Conservation (phyloP, 1,140 invertebrate genomes). For the Papilio dardanus region DNA sequence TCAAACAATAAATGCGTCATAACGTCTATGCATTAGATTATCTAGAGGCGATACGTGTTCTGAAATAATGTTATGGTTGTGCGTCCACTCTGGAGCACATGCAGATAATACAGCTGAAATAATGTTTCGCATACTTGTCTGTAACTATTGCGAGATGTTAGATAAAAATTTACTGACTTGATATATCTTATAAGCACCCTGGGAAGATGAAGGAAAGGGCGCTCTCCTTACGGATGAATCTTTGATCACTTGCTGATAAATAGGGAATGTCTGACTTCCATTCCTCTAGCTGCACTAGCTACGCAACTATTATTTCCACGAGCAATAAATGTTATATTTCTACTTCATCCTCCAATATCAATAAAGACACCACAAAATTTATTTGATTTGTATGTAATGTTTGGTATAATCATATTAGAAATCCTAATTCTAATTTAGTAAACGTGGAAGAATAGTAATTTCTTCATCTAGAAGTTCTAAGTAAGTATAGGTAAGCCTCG, state of each 20-base stretch:
- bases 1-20: slow-evolving; percentile 74
- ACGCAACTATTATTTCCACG: neutral
- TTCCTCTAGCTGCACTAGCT: neutral
- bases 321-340: neutral
- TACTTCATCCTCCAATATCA: neutral
- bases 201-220: slow-evolving; percentile 5
- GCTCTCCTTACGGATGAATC: neutral
- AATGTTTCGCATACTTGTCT: slow-evolving; percentile 33
- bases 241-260: neutral
- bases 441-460: neutral
- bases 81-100: slow-evolving; percentile 43
- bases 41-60: slow-evolving; percentile 70
- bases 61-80: slow-evolving; percentile 73
- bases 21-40: slow-evolving; percentile 76
- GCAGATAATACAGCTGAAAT: slow-evolving; percentile 55
- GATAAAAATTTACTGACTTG: slow-evolving; percentile 8
- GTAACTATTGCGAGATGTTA: slow-evolving; percentile 19
- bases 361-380: no score
- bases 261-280: neutral
- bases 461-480: neutral
- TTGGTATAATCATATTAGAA: neutral
- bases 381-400: no score
- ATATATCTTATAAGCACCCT: neutral
- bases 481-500: slow-evolving; percentile 27
- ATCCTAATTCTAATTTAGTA: neutral